Conservation (phyloP, 1,140 invertebrate genomes). For the Anagrus nilaparvatae region DNA sequence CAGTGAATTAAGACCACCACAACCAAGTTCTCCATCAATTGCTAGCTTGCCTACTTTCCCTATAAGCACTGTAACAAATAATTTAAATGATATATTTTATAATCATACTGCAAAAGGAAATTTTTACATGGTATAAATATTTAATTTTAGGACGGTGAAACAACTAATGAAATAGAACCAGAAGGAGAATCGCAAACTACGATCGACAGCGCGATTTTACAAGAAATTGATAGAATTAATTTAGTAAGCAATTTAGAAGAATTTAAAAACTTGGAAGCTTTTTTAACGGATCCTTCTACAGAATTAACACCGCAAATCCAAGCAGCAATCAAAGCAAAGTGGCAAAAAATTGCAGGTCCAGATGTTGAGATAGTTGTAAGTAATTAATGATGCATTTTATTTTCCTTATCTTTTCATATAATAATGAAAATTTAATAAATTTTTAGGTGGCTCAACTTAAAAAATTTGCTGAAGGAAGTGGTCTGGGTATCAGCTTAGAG, state of each 20-base stretch:
- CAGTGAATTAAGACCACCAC: conserved; percentile 59
- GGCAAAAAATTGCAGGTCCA: conserved; percentile 71
- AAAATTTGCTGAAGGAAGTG: conserved; percentile 79
- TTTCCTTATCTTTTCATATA: background rate
- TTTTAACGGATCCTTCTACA: conserved; percentile 43
- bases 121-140: background rate
- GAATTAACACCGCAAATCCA: conserved; percentile 61
- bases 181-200: conserved; percentile 57
- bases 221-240: conserved; percentile 42
- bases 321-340: conserved; percentile 69
- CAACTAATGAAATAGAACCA: conserved; percentile 53
- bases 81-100: too few relatives aligned
- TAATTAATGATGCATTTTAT: conserved; percentile 5
- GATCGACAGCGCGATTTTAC: conserved; percentile 48
- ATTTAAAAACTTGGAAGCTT: conserved; percentile 39
- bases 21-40: conserved; percentile 59
- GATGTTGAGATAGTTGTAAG: conserved; percentile 77
- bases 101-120: background rate
- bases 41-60: conserved; percentile 67
- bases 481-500: conserved; percentile 90
- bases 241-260: conserved; percentile 52
- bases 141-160: conserved; percentile 41
- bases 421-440: too few relatives aligned
- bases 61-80: conserved; percentile 59
- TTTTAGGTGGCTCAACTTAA: conserved; percentile 66